These are phyloP conservation scores for Trisateles emortualis DNA, from an alignment of 2,888 invertebrate genomes.

Conservation along the genomic window DNA sequence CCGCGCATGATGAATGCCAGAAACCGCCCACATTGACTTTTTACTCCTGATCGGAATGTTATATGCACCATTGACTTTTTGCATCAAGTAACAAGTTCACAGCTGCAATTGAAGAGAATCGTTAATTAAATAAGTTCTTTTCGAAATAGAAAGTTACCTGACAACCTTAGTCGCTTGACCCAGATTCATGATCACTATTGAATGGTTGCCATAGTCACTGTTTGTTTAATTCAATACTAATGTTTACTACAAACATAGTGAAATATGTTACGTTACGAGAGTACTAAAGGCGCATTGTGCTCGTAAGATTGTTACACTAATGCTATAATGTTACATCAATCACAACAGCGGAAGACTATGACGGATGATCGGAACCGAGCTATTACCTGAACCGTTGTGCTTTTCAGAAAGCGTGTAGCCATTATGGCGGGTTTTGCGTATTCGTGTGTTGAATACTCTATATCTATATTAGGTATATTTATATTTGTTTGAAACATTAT, in stretches of 20 bases:
- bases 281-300: constrained; percentile 20
- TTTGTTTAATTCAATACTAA: constrained; percentile 52
- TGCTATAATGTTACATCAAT: constrained; percentile 47
- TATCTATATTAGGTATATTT: constrained; percentile 10
- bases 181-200: constrained; percentile 56
- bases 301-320: constrained; percentile 34
- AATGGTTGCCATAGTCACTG: constrained; percentile 56
- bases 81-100: constrained; percentile 11
- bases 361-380: constrained; percentile 47
- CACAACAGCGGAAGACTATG: constrained; percentile 51
- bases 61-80: constrained; percentile 16
- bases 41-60: constrained; percentile 26
- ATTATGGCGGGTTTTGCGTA: constrained; percentile 1
- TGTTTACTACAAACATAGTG: constrained; percentile 32
- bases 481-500: constrained; percentile 31
- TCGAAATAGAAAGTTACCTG: constrained; percentile 48
- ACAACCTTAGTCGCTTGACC: constrained; percentile 56
- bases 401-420: constrained; percentile 20
- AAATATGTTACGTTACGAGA: constrained; percentile 23
- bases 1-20: constrained; percentile 70
- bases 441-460: constrained; percentile 6
- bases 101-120: constrained; percentile 26
- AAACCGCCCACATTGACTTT: constrained; percentile 72
- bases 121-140: constrained; percentile 34
- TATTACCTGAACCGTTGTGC: constrained; percentile 26